Base-by-base conservation (phyloP, 2,888 invertebrate species). In the Conistra vaccinii region DNA sequence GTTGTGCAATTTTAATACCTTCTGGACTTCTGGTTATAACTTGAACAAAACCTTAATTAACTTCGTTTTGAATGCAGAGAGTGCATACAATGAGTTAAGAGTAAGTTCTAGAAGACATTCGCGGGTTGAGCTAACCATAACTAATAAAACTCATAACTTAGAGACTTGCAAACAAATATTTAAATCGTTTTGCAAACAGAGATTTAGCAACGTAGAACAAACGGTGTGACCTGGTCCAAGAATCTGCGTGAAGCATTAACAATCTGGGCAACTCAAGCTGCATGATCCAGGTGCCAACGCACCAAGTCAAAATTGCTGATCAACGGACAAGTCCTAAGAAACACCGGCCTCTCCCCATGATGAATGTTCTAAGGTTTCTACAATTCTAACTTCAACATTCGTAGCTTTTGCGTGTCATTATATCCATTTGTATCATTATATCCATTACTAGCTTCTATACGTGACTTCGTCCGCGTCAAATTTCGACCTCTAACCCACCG, bases 281-380 rank as follows among this genome's bases (percentile, higher is more conserved):
- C 9, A 29, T 9, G 23, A 10, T 29, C 2, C 23, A 62, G 61
- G 66, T 81, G 55, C 45, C n/a, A 26, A n/a, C 14, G 32, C 23
- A 48, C 65, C 23, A 12, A 45, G 26, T 48, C 39, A 78, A 81
- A 39, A 81, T 81, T 66, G 81, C 74, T 62, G 66, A 80, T 57
- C 73, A 57, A 32, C 32, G 45, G 57, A 42, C 57, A 2, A 51
- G 42, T 63, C 26, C 42, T 26, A 73, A 58, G 23, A 80, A 61
- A 14, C 55, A 74, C 65, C 80, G n/a, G 23, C 74, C 80, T 42
- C 55, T 74, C 14, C 87, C 86, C 70, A 94, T 92, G 93, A 96
- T 96, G 95, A 95, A 96, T 86, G 95, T 95, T 20, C 91, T 96
- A 32, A 92, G 93, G 48, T 48, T 3, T 48, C 20, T 23, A 48